Conservation (phyloP, 35 echinoderm and acorn worm genomes). For the Anneissia japonica region DNA sequence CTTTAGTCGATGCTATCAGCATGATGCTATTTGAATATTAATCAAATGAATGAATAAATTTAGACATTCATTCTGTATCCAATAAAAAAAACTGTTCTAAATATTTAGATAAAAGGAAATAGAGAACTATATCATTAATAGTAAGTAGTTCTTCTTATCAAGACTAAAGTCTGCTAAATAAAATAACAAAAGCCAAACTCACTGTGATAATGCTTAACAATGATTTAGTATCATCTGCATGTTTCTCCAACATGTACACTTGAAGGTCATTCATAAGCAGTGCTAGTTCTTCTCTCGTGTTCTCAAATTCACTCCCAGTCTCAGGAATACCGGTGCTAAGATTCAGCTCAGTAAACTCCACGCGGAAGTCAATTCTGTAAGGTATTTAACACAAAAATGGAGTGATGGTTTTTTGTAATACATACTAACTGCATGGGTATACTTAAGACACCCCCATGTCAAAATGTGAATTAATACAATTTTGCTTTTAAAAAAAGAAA, state of each 20-base stretch:
- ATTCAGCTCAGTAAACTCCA: background rate
- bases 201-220: slow-evolving; percentile 57
- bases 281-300: slow-evolving; percentile 53
- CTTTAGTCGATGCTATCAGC: no score
- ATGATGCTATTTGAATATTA: no score
- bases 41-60: no score
- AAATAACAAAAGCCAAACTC: background rate
- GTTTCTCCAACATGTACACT: slow-evolving; percentile 63
- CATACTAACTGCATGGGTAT: no score
- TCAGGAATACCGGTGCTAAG: slow-evolving; percentile 16
- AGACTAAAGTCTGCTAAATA: no score
- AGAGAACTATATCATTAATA: no score
- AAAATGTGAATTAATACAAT: background rate
- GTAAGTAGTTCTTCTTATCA: no score
- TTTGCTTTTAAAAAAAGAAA: background rate
- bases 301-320: slow-evolving; percentile 9
- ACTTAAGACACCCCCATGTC: no score
- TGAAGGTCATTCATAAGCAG: slow-evolving; percentile 55
- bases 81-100: no score
- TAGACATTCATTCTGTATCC: no score
- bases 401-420: no score
- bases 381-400: background rate
- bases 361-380: slow-evolving; percentile 6
- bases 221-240: slow-evolving; percentile 91
- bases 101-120: no score